phyloP scores from a whole-genome alignment of 2,888 invertebrate genomes.

The Zaprionus lineosus region DNA sequence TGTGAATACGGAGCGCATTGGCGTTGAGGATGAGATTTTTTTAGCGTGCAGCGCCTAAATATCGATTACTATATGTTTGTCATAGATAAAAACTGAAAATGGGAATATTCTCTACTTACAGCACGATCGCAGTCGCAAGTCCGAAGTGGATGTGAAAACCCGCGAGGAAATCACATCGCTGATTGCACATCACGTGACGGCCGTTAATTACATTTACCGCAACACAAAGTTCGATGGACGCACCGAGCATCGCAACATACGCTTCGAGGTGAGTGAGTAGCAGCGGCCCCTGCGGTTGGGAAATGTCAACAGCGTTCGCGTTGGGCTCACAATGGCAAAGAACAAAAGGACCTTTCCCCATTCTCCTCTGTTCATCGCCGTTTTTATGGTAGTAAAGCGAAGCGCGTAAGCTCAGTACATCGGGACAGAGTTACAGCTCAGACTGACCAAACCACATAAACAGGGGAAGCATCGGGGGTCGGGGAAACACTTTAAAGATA shows the following conservation, averaged over 20 bases:
- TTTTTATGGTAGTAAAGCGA: too few species aligned
- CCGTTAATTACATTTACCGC: constrained; percentile 98
- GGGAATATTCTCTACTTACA: constrained; percentile 79
- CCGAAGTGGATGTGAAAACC: constrained; percentile 92
- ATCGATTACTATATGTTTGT: constrained; percentile 29
- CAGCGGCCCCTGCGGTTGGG: constrained; percentile 33
- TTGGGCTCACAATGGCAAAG: constrained; percentile 27
- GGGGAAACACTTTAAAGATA: too few species aligned
- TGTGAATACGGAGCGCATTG: constrained; percentile 63
- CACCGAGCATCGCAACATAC: constrained; percentile 94
- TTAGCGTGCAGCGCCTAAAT: constrained; percentile 40
- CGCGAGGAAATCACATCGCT: constrained; percentile 98
- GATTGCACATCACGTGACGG: constrained; percentile 99
- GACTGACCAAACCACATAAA: too few species aligned
- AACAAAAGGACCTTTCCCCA: constrained; percentile 30
- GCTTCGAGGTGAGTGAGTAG: constrained; percentile 91
- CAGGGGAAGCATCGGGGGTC: too few species aligned
- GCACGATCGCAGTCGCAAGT: constrained; percentile 89
- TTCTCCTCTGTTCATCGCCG: neutral
- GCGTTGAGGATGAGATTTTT: constrained; percentile 58
- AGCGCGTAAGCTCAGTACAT: too few species aligned
- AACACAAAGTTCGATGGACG: constrained; percentile 97
- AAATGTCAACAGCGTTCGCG: constrained; percentile 18
- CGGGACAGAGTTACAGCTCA: too few species aligned
- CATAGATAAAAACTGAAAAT: constrained; percentile 38